Evolutionary conservation across 92 coral and sea anemone genomes (phyloP).

Genomic region (Plumapathes pennacea): DNA sequence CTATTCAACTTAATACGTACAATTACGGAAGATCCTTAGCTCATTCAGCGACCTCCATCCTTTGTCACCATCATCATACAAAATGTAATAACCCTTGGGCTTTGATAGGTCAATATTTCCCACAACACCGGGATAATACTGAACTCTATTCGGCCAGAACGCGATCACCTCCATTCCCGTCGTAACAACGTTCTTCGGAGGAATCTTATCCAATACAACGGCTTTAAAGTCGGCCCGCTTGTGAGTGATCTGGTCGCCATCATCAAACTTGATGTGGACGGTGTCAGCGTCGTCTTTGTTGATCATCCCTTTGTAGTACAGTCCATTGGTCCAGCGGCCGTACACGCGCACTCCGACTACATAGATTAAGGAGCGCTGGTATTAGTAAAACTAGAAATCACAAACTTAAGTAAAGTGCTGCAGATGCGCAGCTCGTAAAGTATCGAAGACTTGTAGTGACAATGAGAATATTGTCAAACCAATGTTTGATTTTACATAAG

Average conservation of each 20-base stretch:
- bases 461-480: no score
- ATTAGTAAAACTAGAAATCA: no score
- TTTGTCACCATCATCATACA: conserved; percentile 61
- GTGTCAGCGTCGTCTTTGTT: conserved; percentile 15
- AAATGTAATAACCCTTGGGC: conserved; percentile 44
- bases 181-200: conserved; percentile 40
- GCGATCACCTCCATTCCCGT: conserved; percentile 57
- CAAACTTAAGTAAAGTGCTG: no score
- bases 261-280: conserved; percentile 61
- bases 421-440: no score
- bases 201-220: conserved; percentile 38
- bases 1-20: no score
- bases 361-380: no score
- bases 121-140: conserved; percentile 53
- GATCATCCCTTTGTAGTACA: conserved; percentile 59
- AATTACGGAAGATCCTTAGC: no score
- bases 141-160: conserved; percentile 24
- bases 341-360: no score
- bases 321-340: conserved; percentile 61
- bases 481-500: no score
- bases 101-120: conserved; percentile 32
- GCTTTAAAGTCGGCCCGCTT: conserved; percentile 36
- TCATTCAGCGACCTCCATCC: no score
- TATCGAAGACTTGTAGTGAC: no score
- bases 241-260: conserved; percentile 64